phyloP scores from a whole-genome alignment of 2,797 vertebrate species.

The Cossypha dichroa region DNA sequence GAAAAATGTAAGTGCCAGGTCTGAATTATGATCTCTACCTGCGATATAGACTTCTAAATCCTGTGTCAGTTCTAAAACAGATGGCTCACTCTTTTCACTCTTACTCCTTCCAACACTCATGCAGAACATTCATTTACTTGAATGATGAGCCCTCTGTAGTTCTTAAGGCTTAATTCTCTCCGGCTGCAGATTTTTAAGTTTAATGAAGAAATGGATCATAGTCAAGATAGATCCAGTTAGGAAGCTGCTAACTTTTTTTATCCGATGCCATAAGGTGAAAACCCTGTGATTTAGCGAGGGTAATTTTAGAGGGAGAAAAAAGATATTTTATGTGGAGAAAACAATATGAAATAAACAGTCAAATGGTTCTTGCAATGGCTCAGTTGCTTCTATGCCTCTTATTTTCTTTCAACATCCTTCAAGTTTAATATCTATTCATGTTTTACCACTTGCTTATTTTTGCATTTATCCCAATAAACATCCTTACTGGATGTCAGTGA shows the following conservation, averaged over 20 bases:
- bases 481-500: not conserved
- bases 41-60: constrained; percentile 5
- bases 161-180: constrained; percentile 50
- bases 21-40: constrained; percentile 55
- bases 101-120: constrained; percentile 24
- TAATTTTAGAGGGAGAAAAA: not conserved
- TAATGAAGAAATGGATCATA: constrained; percentile 60
- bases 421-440: not conserved
- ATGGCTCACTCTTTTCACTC: constrained; percentile 32
- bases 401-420: not conserved
- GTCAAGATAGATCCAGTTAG: constrained; percentile 52
- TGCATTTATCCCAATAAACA: not conserved
- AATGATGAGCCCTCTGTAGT: constrained; percentile 40
- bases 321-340: not conserved
- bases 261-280: constrained; percentile 5
- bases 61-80: constrained; percentile 45
- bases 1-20: constrained; percentile 16
- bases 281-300: not conserved
- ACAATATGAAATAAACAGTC: not conserved
- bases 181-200: constrained; percentile 45
- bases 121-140: constrained; percentile 65
- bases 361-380: not conserved
- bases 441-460: not conserved
- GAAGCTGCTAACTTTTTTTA: constrained; percentile 26
- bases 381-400: not conserved